A percentile compares a stretch with the other conserved stretches of the same genome.
Conservation (phyloP, 2,797 vertebrate genomes). For the Onychomys leucogaster region DNA sequence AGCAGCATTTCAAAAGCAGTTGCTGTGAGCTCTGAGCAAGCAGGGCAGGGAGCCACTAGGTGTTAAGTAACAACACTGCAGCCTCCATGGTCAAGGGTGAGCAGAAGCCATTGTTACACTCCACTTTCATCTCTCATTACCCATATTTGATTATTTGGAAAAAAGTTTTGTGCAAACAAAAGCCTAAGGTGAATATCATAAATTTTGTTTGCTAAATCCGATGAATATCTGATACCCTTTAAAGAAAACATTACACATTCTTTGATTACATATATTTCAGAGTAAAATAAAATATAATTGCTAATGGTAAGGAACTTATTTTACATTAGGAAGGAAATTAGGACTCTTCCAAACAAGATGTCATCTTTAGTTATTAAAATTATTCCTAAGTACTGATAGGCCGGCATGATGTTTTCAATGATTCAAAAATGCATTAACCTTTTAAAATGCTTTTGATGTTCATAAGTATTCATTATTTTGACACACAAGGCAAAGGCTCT, state of each 20-base stretch:
- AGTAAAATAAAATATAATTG: conserved; percentile 24
- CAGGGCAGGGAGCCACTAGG: neutral
- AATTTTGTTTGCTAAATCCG: neutral
- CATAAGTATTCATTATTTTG: neutral
- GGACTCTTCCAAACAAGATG: conserved; percentile 14
- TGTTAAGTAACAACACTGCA: neutral
- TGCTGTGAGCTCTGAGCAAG: too few species aligned
- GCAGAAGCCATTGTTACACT: neutral
- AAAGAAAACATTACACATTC: neutral
- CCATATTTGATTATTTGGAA: neutral
- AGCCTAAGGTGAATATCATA: neutral
- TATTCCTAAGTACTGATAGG: neutral
- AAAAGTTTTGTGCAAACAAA: conserved; percentile 29
- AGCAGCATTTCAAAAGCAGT: neutral
- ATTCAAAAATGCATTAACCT: conserved; percentile 3
- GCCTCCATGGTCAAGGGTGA: neutral
- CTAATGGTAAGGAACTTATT: neutral
- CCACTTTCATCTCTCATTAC: neutral
- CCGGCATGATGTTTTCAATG: neutral
- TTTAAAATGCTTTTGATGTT: conserved; percentile 27
- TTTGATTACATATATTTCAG: neutral
- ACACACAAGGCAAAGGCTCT: neutral
- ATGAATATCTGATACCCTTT: neutral
- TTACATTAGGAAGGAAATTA: neutral
- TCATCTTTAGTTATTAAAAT: neutral